Percentiles rank a stretch among this genome's conserved stretches.
Conservation (phyloP, 1,140 invertebrate genomes). For the Lordiphosa collinella region DNA sequence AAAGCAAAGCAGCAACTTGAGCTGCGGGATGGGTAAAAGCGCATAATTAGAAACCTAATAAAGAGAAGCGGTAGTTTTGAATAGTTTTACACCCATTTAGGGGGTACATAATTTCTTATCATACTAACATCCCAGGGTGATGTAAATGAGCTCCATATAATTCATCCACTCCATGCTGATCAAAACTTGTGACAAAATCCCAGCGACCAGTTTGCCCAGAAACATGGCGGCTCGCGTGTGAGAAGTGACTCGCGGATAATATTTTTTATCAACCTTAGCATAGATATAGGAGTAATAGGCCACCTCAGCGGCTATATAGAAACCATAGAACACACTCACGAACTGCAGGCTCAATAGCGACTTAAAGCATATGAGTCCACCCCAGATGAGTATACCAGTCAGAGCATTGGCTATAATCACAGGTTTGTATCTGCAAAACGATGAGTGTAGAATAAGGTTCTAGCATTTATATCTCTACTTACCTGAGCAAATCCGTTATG, state of each 20-base stretch:
- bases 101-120: too few species aligned
- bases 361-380: slow-evolving; percentile 85
- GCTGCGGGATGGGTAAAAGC: slow-evolving; percentile 79
- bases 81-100: too few species aligned
- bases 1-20: slow-evolving; percentile 85
- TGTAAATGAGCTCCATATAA: slow-evolving; percentile 85
- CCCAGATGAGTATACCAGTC: slow-evolving; percentile 86
- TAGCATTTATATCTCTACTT: background rate
- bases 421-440: slow-evolving; percentile 86
- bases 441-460: background rate
- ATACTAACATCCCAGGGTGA: slow-evolving; percentile 83
- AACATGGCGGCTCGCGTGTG: slow-evolving; percentile 86
- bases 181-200: slow-evolving; percentile 83
- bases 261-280: slow-evolving; percentile 88
- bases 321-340: slow-evolving; percentile 86
- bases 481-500: slow-evolving; percentile 87
- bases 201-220: slow-evolving; percentile 84
- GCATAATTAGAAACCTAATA: background rate
- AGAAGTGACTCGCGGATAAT: slow-evolving; percentile 88
- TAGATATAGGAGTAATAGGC: slow-evolving; percentile 97
- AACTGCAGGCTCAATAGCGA: slow-evolving; percentile 84
- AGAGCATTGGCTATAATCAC: slow-evolving; percentile 88
- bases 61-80: background rate
- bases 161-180: slow-evolving; percentile 82
- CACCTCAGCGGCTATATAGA: slow-evolving; percentile 92